Evolutionary conservation across 2,797 vertebrate species (phyloP).

Genomic region (Danionella dracula): DNA sequence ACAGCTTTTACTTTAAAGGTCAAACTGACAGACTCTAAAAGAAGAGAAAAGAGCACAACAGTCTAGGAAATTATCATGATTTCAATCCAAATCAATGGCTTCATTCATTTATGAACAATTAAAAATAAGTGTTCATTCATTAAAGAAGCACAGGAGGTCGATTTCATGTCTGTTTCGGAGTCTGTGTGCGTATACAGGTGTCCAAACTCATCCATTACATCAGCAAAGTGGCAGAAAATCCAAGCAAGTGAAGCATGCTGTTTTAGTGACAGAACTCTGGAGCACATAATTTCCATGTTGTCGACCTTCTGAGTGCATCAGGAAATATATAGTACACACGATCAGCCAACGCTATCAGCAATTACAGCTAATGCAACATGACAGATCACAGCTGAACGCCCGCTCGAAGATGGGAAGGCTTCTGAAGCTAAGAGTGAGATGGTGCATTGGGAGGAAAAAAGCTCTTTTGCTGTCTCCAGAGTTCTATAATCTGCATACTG

Average conservation of each 20-base stretch:
- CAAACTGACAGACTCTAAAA: slow-evolving; percentile 1
- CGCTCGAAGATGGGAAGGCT: slow-evolving; percentile 6
- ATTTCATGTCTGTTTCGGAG: not conserved
- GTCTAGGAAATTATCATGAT: not conserved
- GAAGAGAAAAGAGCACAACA: not conserved
- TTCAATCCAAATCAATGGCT: slow-evolving; percentile 7
- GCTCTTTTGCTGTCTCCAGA: not conserved
- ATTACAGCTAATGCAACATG: slow-evolving; percentile 2
- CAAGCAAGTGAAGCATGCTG: not conserved
- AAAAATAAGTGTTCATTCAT: slow-evolving; percentile 12
- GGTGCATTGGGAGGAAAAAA: not conserved
- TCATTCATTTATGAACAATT: slow-evolving; percentile 21
- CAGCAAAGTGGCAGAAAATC: slow-evolving; percentile 20
- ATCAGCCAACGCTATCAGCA: not conserved
- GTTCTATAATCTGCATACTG: not conserved
- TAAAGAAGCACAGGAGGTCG: not conserved
- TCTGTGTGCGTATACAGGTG: not conserved
- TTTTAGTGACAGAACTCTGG: slow-evolving; percentile 5
- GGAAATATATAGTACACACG: not conserved
- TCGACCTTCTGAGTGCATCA: not conserved
- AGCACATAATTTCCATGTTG: slow-evolving; percentile 9
- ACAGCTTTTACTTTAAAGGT: slow-evolving; percentile 1
- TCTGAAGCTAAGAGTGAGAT: not conserved
- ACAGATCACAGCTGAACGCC: not conserved
- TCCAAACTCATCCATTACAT: slow-evolving; percentile 9